Evolutionary conservation across 1,140 invertebrate genomes (phyloP).

Genomic region (Helicorthomorpha holstii): DNA sequence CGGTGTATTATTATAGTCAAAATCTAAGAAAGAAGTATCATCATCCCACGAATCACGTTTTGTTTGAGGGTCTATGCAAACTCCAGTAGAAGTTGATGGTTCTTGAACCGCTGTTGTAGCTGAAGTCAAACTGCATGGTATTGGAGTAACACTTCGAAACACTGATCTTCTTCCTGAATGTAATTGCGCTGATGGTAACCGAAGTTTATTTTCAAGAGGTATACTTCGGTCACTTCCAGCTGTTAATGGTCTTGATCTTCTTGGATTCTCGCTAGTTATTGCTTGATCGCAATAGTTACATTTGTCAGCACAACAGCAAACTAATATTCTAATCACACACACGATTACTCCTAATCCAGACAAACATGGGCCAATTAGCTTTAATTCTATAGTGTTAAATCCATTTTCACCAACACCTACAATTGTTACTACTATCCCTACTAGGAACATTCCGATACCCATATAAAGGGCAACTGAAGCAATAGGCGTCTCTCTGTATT

Average conservation of each 20-base stretch:
- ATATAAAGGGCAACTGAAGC: slow-evolving; percentile 50
- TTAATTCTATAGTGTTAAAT: slow-evolving; percentile 65
- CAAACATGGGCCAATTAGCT: slow-evolving; percentile 62
- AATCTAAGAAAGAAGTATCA: too few species aligned
- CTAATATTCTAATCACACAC: slow-evolving; percentile 16
- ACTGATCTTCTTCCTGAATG: too few species aligned
- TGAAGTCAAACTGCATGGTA: too few species aligned
- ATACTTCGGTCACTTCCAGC: too few species aligned
- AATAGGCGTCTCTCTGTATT: slow-evolving; percentile 10
- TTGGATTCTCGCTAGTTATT: not conserved
- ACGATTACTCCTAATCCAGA: slow-evolving; percentile 30
- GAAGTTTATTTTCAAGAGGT: too few species aligned
- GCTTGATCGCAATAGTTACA: slow-evolving; percentile 9
- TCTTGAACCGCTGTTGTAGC: too few species aligned
- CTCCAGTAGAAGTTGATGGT: too few species aligned
- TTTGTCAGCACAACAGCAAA: slow-evolving; percentile 15
- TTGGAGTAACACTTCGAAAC: too few species aligned
- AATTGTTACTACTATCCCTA: slow-evolving; percentile 68
- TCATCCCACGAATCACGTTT: too few species aligned
- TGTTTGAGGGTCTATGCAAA: too few species aligned
- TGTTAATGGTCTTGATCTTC: not conserved
- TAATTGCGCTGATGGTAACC: too few species aligned
- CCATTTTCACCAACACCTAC: slow-evolving; percentile 76
- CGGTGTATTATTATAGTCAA: too few species aligned
- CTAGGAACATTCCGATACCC: slow-evolving; percentile 58